Base-by-base conservation (phyloP, 2,888 invertebrate species). In the Ennomos erosarius region DNA sequence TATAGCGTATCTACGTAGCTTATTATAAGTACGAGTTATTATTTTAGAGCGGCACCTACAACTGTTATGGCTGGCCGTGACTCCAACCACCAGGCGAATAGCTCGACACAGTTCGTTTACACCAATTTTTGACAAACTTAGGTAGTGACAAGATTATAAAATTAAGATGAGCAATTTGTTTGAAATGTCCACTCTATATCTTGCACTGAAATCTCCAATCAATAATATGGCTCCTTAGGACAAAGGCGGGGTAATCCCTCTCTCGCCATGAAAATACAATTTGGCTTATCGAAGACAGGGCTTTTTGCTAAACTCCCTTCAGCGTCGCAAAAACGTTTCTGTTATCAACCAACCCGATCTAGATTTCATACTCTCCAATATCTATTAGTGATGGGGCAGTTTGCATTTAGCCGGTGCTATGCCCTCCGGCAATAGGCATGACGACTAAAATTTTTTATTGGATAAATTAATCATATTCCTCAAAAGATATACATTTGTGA, bases 331-430 rank as follows among this genome's bases (percentile, higher is more conserved):
- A 67, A 64, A 47, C 68, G 62, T 59, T 60, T 59, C 55, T 45
- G 26, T 59, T 68, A 68, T 68, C 68, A 12, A 9, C 12, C 9
- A 12, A 48, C 43, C 62, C 65, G 60, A 68, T 65, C 64, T 64
- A 62, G 65, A 60, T 59, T 59, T 59, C 62, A 62, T 56, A 59
- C 53, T 59, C 53, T 62, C 51, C 49, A 49, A 60, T 60, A 55
- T 50, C 55, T 46, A 40, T 40, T 44, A 43, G 59, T 13, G 55
- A 43, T 43, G 43, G 34, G 37, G 11, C 10, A 34, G 6, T 26
- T 39, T 13, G 2, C 1, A 9, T 45, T 56, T 45, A 0, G 50
- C 40, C 50, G 45, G 43, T 26, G 9, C 26, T 5, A 5, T 26
- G 4, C 6, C 4, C 1, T 26, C 26, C 26, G 26, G 26, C 26